Evolutionary conservation across 2,797 vertebrate genomes (phyloP).

Genomic region (Neomorphus geoffroyi): DNA sequence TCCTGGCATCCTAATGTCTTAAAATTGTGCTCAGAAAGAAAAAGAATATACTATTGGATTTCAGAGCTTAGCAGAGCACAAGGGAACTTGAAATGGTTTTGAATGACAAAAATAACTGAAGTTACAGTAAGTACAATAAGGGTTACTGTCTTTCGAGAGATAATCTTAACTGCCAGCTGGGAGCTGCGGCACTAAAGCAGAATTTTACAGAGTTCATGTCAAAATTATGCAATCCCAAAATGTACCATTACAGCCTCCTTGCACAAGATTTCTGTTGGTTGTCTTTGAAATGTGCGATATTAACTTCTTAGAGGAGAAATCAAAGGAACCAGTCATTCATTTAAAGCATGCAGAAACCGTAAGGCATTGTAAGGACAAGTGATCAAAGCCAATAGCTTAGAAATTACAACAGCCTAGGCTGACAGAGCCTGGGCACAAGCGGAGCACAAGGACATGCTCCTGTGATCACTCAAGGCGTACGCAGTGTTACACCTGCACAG

Average conservation of each 20-base stretch:
- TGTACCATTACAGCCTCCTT: background rate
- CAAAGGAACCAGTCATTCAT: conserved; percentile 33
- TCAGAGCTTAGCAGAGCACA: background rate
- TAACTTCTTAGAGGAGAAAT: conserved; percentile 23
- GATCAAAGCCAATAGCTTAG: background rate
- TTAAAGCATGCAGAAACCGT: background rate
- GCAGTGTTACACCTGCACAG: rapidly evolving
- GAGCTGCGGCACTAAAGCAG: background rate
- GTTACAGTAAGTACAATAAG: background rate
- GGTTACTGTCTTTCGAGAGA: background rate
- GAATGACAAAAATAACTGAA: background rate
- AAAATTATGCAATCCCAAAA: background rate
- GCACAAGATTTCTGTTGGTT: background rate
- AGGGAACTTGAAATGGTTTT: background rate
- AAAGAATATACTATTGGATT: background rate
- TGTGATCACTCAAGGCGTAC: background rate
- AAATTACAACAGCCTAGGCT: background rate
- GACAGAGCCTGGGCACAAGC: background rate
- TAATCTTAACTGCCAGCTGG: background rate
- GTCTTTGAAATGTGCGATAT: conserved; percentile 28
- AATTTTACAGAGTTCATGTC: background rate
- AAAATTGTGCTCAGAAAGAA: background rate
- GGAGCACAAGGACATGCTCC: background rate
- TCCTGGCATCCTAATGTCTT: background rate
- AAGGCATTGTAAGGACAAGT: background rate